These are phyloP conservation scores for Trichogramma dendrolimi DNA, from an alignment of 2,888 invertebrate species.

Conservation along the genomic window DNA sequence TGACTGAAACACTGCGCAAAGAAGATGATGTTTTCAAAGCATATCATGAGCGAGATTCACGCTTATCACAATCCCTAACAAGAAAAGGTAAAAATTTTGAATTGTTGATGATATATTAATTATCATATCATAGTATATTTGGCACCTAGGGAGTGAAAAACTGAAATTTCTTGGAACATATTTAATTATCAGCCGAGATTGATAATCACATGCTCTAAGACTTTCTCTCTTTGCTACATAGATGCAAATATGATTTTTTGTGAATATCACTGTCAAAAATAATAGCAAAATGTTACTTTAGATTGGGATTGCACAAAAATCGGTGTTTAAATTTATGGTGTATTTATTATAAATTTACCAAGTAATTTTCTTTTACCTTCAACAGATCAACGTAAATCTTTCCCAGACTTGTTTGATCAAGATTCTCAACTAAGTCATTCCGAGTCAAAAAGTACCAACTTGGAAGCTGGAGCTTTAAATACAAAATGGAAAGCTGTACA, in stretches of 20 bases:
- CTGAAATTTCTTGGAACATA: background rate
- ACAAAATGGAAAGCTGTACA: conserved; percentile 50
- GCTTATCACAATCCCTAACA: conserved; percentile 42
- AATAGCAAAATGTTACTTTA: background rate
- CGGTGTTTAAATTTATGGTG: background rate
- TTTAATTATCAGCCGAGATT: background rate
- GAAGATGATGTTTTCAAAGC: conserved; percentile 47
- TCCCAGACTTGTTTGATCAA: conserved; percentile 49
- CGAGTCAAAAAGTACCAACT: conserved; percentile 45
- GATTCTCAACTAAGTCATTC: conserved; percentile 46
- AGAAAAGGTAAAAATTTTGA: conserved; percentile 43
- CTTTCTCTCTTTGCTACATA: background rate
- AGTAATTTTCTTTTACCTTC: conserved; percentile 16
- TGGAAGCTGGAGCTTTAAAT: conserved; percentile 46
- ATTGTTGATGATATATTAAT: background rate
- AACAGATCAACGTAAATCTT: conserved; percentile 48
- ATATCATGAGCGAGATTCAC: conserved; percentile 48
- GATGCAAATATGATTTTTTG: background rate
- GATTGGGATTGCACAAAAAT: background rate
- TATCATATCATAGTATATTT: background rate
- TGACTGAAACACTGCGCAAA: conserved; percentile 45
- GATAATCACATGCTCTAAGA: background rate
- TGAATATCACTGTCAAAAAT: conserved; percentile 6
- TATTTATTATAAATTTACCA: background rate
- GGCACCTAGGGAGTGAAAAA: background rate